phyloP scores from a whole-genome alignment of 2,797 vertebrate species.

The Xenentodon cancila region DNA sequence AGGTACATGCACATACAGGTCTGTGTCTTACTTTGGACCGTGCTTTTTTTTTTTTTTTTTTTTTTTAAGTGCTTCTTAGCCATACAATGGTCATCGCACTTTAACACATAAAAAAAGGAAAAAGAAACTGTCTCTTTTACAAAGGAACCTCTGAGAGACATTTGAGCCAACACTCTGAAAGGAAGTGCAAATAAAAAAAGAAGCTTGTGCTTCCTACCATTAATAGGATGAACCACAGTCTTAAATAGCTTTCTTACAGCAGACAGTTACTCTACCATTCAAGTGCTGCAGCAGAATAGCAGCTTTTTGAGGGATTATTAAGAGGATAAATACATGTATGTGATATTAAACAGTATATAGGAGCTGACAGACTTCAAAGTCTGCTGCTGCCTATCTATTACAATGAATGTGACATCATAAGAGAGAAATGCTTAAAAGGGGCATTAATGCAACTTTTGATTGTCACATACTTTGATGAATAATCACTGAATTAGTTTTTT shows the following conservation, averaged over 20 bases:
- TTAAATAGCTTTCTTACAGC: conserved; percentile 18
- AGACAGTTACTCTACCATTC: conserved; percentile 20
- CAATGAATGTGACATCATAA: conserved; percentile 46
- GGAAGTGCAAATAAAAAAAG: not conserved
- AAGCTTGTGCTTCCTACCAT: not conserved
- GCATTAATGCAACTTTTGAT: conserved; percentile 58
- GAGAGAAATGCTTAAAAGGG: conserved; percentile 27
- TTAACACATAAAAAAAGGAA: not conserved
- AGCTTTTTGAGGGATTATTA: conserved; percentile 51
- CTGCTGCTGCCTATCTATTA: conserved; percentile 25
- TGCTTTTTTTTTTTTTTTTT: too few relatives aligned
- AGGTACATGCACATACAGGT: too few relatives aligned
- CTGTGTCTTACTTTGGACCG: too few relatives aligned
- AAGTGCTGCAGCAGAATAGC: conserved; percentile 26
- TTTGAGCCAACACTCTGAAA: not conserved
- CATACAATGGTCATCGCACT: not conserved
- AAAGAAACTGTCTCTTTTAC: not conserved
- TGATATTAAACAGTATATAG: conserved; percentile 67
- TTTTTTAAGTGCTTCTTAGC: not conserved
- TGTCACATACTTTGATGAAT: conserved; percentile 61
- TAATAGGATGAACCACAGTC: conserved; percentile 15
- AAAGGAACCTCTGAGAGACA: conserved; percentile 4
- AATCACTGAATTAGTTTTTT: conserved; percentile 49
- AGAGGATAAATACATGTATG: conserved; percentile 60
- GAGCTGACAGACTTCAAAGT: conserved; percentile 67